Evolutionary conservation across 2,797 vertebrate species (phyloP).

Genomic region (Rhabdomys pumilio): DNA sequence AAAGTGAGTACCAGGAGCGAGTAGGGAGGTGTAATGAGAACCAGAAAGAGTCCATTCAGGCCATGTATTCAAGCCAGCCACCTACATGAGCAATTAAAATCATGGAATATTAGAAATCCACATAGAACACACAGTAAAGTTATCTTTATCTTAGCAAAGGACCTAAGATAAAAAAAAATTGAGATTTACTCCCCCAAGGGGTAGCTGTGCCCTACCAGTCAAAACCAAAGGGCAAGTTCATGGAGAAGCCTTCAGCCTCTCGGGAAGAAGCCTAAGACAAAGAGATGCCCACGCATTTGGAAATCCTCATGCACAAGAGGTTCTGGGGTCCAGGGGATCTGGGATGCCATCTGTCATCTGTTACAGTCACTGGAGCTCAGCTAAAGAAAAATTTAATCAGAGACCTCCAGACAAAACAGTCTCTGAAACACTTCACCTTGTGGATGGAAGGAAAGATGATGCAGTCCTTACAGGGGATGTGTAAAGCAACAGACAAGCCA

Average conservation of each 20-base stretch:
- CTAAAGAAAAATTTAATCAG: slow-evolving; percentile 13
- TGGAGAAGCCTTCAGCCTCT: not conserved
- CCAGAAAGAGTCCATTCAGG: not conserved
- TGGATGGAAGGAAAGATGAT: slow-evolving; percentile 10
- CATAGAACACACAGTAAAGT: not conserved
- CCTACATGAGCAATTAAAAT: not conserved
- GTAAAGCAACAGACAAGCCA: not conserved
- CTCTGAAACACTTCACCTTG: not conserved
- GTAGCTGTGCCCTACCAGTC: not conserved
- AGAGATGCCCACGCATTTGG: not conserved
- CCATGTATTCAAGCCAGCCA: not conserved
- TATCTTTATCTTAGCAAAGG: not conserved
- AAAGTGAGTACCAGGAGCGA: not conserved
- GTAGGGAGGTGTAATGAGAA: not conserved
- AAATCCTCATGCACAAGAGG: not conserved
- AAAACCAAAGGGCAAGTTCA: not conserved
- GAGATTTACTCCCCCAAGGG: not conserved
- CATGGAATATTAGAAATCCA: not conserved
- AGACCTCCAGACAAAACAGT: not conserved
- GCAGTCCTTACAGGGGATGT: not conserved
- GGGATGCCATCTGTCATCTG: not conserved
- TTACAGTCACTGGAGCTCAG: not conserved
- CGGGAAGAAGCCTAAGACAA: not conserved
- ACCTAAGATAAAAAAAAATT: not conserved
- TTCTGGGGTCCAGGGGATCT: not conserved